Conservation (phyloP, 1,140 invertebrate genomes). For the Bombus balteatus region DNA sequence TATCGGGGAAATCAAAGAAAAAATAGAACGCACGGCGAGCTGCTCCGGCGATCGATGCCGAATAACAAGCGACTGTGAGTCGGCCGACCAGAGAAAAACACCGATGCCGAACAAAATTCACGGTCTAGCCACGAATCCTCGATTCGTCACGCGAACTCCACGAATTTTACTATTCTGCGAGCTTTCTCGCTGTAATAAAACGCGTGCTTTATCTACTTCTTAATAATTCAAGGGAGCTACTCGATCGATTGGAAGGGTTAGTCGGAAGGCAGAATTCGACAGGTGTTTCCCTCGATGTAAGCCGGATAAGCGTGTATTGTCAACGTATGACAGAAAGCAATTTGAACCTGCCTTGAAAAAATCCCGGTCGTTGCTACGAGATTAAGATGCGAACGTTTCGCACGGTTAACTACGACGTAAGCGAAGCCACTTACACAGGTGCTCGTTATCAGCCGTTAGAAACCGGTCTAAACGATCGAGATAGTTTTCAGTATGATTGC, state of each 20-base stretch:
- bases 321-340: not conserved
- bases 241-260: not conserved
- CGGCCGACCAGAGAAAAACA: constrained; percentile 17
- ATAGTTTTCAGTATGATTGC: constrained; percentile 25
- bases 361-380: not conserved
- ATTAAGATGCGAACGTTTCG: constrained; percentile 32
- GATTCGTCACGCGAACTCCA: no score
- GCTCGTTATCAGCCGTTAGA: constrained; percentile 51
- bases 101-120: not conserved
- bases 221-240: not conserved
- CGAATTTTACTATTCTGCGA: no score
- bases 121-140: no score
- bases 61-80: constrained; percentile 48
- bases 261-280: not conserved
- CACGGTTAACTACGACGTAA: constrained; percentile 27
- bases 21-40: constrained; percentile 55
- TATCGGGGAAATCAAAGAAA: constrained; percentile 57
- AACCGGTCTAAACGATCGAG: constrained; percentile 26
- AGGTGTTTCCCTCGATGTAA: constrained; percentile 1
- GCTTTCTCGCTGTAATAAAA: not conserved
- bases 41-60: constrained; percentile 8
- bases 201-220: no score
- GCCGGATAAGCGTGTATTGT: not conserved
- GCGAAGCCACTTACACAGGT: constrained; percentile 54
- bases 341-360: not conserved